Base-by-base conservation (phyloP, 2,113 vertebrate species). In the Mesembrinibis cayennensis region DNA sequence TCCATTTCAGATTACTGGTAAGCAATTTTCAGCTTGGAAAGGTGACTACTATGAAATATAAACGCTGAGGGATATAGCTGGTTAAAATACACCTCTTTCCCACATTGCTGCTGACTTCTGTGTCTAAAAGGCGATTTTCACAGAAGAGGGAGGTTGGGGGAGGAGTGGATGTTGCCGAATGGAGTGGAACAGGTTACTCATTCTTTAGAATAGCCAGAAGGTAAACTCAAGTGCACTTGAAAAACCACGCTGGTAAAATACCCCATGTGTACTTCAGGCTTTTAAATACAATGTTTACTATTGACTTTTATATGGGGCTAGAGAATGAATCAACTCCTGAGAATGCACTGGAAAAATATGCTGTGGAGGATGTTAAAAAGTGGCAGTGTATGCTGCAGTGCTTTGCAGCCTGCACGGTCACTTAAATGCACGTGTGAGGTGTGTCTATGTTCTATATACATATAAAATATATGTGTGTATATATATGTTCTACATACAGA, bases 121-220 rank as follows among this genome's bases (percentile, higher is more conserved):
- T 58, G 32, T 88, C 49, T 93, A 5, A 40, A 47, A 79, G 40
- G 29, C 2, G 13, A 45, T 84, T 79, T 36, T 26, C 42, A 9
- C 8, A 29, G 59, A 59, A 44, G 70, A 61, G 6, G 17, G 66
- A 86, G 23, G 5, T 0, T 80, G 66, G 66, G 79, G 76, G 44
- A 80, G 58, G 49, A 92, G 56, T 72, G 55, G 34, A n/a, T 89
- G n/a, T 58, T 90, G 56, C 47, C 87, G 94, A 84, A 71, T 38
- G 44, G 52, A 49, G 50, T 82, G 81, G 63, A 95, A 74, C 3
- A 55, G 73, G 78, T 96, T 94, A 82, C 65, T 94, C 29, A 90
- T 93, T 91, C 62, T 92, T 85, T 44, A 81, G 69, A 83, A 86
- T 45, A 93, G 85, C 74, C 90, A 85, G 81, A 85, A 90, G 92